phyloP scores from a whole-genome alignment of 2,797 vertebrate genomes.

The Morus bassanus region DNA sequence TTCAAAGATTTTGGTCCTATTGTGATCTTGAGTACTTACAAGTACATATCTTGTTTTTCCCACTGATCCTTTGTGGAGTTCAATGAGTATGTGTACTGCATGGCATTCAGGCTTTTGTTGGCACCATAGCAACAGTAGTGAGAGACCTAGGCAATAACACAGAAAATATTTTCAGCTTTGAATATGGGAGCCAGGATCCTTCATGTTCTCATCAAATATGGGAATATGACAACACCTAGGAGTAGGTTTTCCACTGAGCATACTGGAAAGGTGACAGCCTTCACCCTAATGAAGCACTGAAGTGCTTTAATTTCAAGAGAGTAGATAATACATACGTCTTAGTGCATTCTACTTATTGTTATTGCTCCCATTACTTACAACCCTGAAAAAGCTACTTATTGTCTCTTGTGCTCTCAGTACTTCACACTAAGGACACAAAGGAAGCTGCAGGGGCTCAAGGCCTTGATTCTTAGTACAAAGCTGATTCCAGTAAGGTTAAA shows the following conservation, averaged over 20 bases:
- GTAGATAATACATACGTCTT: not conserved
- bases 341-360: not conserved
- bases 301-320: not conserved
- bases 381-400: not conserved
- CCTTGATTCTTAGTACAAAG: not conserved
- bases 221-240: not conserved
- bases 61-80: slow-evolving; percentile 42
- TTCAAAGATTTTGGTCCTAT: not conserved
- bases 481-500: not conserved
- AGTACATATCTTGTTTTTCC: slow-evolving; percentile 21
- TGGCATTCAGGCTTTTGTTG: slow-evolving; percentile 26
- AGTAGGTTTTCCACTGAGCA: not conserved
- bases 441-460: not conserved
- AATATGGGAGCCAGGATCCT: not conserved
- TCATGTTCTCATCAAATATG: not conserved
- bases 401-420: not conserved
- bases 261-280: not conserved
- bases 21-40: slow-evolving; percentile 41
- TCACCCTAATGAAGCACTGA: not conserved
- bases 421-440: not conserved
- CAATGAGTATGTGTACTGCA: not conserved
- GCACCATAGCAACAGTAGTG: slow-evolving; percentile 10
- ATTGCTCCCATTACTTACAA: not conserved
- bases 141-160: not conserved
- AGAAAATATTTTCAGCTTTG: not conserved